These are phyloP conservation scores for Notodonta dromedarius DNA, from an alignment of 2,888 invertebrate species.

Conservation along the genomic window DNA sequence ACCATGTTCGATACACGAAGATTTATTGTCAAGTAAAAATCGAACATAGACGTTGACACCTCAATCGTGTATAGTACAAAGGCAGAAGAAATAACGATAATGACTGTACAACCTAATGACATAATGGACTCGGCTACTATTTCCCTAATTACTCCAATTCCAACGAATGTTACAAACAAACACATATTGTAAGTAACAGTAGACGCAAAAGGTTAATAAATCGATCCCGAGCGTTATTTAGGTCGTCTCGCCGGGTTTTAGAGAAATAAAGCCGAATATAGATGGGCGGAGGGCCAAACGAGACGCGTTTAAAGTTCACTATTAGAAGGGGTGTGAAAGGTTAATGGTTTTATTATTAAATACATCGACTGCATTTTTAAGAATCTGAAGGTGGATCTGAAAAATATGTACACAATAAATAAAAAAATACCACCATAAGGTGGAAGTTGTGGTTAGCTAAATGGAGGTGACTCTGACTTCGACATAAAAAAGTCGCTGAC, in stretches of 20 bases:
- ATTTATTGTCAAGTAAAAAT: too few species aligned
- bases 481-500: too few species aligned
- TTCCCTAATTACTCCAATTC: not conserved
- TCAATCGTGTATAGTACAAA: not conserved
- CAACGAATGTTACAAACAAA: not conserved
- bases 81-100: slow-evolving; percentile 2
- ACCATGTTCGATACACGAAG: too few species aligned
- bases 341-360: slow-evolving; percentile 6
- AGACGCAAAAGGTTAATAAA: slow-evolving; percentile 31
- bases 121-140: not conserved
- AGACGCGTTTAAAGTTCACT: slow-evolving; percentile 35
- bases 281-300: slow-evolving; percentile 19
- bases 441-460: too few species aligned
- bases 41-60: too few species aligned
- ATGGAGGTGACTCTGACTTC: too few species aligned
- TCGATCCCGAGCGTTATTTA: slow-evolving; percentile 43
- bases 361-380: not conserved
- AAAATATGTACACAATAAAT: too few species aligned
- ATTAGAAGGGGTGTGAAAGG: slow-evolving; percentile 21
- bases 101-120: slow-evolving; percentile 24
- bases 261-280: slow-evolving; percentile 43
- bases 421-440: too few species aligned
- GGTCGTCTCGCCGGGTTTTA: slow-evolving; percentile 42
- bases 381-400: not conserved
- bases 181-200: slow-evolving; percentile 1